Conservation (phyloP, 1,140 invertebrate species). For the Sarcophaga bullata region DNA sequence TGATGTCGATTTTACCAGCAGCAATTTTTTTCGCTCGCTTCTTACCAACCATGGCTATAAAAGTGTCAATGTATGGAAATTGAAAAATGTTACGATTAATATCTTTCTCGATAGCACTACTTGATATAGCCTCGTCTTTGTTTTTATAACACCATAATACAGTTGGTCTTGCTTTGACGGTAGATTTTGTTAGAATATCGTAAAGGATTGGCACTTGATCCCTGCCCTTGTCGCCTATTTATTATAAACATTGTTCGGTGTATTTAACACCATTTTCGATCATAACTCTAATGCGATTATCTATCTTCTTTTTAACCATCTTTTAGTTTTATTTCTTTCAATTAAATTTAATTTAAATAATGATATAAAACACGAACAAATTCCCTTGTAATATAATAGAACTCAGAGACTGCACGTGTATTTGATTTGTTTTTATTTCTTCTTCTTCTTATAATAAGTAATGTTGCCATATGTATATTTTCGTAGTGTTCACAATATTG, state of each 20-base stretch:
- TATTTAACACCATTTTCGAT: conserved; percentile 95
- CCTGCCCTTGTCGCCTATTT: conserved; percentile 93
- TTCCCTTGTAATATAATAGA: background rate
- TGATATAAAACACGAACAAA: background rate
- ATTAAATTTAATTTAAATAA: conserved; percentile 30
- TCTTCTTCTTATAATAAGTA: background rate
- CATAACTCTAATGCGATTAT: conserved; percentile 92
- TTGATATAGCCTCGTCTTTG: conserved; percentile 86
- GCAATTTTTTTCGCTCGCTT: conserved; percentile 95
- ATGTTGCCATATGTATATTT: background rate
- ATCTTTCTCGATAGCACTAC: conserved; percentile 65
- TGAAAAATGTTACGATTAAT: background rate
- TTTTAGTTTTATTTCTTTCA: conserved; percentile 52
- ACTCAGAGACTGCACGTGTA: background rate
- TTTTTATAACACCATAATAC: conserved; percentile 99
- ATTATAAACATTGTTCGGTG: conserved; percentile 95
- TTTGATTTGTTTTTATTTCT: conserved; percentile 20
- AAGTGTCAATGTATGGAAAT: background rate
- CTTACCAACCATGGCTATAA: conserved; percentile 85
- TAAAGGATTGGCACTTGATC: conserved; percentile 98
- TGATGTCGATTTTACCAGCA: conserved; percentile 87
- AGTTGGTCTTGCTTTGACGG: conserved; percentile 89
- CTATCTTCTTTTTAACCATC: conserved; percentile 94
- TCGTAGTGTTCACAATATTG: no score
- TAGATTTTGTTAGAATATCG: conserved; percentile 96